Percentiles rank a stretch among this genome's conserved stretches.
phyloP scores from a whole-genome alignment of 2,888 invertebrate genomes.

The Priocnemis perturbator region DNA sequence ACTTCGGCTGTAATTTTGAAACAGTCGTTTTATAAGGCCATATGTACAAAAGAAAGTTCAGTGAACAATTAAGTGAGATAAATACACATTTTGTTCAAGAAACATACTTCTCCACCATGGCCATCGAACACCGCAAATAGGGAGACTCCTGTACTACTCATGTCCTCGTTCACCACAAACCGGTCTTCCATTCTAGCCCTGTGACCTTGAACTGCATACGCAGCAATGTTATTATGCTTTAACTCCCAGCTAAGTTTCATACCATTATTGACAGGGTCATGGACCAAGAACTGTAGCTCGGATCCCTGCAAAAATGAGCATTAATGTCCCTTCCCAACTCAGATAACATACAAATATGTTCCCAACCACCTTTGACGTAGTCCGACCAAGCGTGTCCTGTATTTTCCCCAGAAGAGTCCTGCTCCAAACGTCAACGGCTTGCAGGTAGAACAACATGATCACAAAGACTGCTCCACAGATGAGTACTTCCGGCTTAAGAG shows the following conservation, averaged over 20 bases:
- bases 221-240: conserved; percentile 85
- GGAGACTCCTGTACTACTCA: conserved; percentile 89
- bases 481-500: conserved; percentile 88
- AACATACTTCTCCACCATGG: conserved; percentile 89
- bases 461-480: conserved; percentile 84
- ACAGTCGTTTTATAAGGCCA: conserved; percentile 15
- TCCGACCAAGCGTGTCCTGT: conserved; percentile 81
- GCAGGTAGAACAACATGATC: conserved; percentile 86
- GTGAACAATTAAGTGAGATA: not conserved
- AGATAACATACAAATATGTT: not conserved
- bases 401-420: conserved; percentile 84
- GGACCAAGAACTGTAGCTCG: conserved; percentile 69
- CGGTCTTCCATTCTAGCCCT: conserved; percentile 96
- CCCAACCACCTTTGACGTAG: conserved; percentile 76
- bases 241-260: conserved; percentile 85
- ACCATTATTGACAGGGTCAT: conserved; percentile 66
- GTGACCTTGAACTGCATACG: conserved; percentile 93
- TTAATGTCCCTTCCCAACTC: not conserved
- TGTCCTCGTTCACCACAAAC: conserved; percentile 91
- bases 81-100: not conserved
- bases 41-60: conserved; percentile 11
- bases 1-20: conserved; percentile 38
- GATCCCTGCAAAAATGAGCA: conserved; percentile 54
- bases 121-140: conserved; percentile 96
- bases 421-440: conserved; percentile 90